Conservation (phyloP, 2,113 vertebrate species). For the Phycodurus eques region DNA sequence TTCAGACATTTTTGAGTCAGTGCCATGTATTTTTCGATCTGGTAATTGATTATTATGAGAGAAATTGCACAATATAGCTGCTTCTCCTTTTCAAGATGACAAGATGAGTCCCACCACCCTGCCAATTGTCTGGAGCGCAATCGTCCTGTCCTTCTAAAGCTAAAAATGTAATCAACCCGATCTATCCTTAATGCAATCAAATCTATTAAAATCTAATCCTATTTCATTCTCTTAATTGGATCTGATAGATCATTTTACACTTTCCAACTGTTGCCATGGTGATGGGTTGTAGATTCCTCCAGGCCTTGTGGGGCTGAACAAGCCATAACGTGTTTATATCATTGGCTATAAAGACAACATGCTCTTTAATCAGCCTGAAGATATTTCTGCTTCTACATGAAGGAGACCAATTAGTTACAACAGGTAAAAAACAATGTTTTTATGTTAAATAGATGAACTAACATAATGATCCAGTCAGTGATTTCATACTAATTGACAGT, state of each 20-base stretch:
- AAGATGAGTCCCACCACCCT: constrained; percentile 9
- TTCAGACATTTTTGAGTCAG: neutral
- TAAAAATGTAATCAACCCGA: constrained; percentile 68
- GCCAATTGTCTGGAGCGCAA: constrained; percentile 29
- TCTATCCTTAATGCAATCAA: constrained; percentile 70
- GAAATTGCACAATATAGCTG: neutral
- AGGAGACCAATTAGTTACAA: constrained; percentile 12
- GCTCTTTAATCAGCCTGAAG: constrained; percentile 30
- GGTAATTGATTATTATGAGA: neutral
- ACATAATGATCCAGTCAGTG: constrained; percentile 26
- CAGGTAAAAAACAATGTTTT: neutral
- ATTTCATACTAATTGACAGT: constrained; percentile 29
- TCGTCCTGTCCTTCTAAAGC: constrained; percentile 58
- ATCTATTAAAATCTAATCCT: constrained; percentile 72
- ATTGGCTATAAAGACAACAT: constrained; percentile 33
- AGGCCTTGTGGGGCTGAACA: constrained; percentile 26
- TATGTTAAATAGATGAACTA: constrained; percentile 13
- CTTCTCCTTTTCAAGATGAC: constrained; percentile 16
- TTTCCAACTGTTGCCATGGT: constrained; percentile 70
- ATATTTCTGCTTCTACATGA: constrained; percentile 11
- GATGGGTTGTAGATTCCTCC: constrained; percentile 47
- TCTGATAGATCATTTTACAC: constrained; percentile 70
- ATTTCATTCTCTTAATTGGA: constrained; percentile 64
- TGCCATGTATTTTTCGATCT: neutral
- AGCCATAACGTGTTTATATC: constrained; percentile 24